Percentiles rank a stretch among this genome's conserved stretches.
phyloP scores from a whole-genome alignment of 2,888 invertebrate species.

The Anarsia innoxiella region DNA sequence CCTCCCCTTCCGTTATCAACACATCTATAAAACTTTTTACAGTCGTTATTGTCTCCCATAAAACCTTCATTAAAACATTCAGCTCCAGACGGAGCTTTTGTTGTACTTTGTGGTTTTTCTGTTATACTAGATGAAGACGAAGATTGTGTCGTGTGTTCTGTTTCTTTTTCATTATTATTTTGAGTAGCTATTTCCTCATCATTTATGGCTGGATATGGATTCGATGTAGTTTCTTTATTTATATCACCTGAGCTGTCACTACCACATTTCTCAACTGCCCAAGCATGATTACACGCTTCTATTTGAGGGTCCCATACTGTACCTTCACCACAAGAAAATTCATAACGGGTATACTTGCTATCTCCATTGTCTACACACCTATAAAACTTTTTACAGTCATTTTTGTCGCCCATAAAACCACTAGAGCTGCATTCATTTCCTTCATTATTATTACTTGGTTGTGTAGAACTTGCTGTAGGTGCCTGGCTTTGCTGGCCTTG shows the following conservation, averaged over 20 bases:
- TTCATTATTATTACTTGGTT: too few relatives aligned
- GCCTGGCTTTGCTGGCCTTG: too few relatives aligned
- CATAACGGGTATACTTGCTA: slow-evolving; percentile 77
- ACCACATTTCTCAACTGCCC: slow-evolving; percentile 68
- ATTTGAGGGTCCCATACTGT: slow-evolving; percentile 84
- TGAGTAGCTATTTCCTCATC: slow-evolving; percentile 3
- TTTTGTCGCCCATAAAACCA: slow-evolving; percentile 81
- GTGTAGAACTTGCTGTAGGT: too few relatives aligned
- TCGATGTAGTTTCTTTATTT: slow-evolving; percentile 27
- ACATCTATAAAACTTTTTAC: slow-evolving; percentile 86
- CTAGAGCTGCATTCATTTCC: slow-evolving; percentile 66
- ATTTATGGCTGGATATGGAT: slow-evolving; percentile 7
- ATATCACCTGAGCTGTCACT: slow-evolving; percentile 35
- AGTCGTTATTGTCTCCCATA: slow-evolving; percentile 79
- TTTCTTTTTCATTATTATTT: slow-evolving; percentile 1
- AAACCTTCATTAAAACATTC: slow-evolving; percentile 67
- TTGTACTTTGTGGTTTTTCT: slow-evolving; percentile 19
- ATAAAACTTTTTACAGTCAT: slow-evolving; percentile 84
- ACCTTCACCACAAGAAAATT: slow-evolving; percentile 83
- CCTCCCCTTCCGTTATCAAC: slow-evolving; percentile 77
- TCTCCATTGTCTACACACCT: slow-evolving; percentile 80
- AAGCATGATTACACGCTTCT: slow-evolving; percentile 80
- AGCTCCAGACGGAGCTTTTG: slow-evolving; percentile 4
- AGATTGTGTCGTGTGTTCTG: background rate
- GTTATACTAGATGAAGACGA: slow-evolving; percentile 1